Evolutionary conservation across 2,797 vertebrate species (phyloP).

Genomic region (Pangasius macronema): DNA sequence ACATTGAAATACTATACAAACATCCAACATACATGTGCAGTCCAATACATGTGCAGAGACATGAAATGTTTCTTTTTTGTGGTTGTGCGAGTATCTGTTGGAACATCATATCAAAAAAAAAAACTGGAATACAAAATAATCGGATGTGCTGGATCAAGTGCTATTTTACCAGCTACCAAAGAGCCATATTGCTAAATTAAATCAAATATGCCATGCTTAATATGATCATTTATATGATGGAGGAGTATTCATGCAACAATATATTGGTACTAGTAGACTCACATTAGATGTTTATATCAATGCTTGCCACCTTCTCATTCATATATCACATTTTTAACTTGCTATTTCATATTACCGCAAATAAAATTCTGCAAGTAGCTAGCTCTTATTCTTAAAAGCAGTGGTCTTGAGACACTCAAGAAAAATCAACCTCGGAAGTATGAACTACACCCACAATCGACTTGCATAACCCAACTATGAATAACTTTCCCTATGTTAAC

Average conservation of each 20-base stretch:
- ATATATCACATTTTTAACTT: not conserved
- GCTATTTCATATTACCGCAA: not conserved
- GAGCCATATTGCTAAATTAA: not conserved
- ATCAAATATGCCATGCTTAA: no score
- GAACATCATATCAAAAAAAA: not conserved
- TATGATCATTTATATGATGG: no score
- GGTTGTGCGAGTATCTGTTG: not conserved
- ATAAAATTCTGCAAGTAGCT: not conserved
- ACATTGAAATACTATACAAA: not conserved
- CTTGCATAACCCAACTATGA: not conserved
- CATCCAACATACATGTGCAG: not conserved
- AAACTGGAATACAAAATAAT: not conserved
- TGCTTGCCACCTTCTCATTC: not conserved
- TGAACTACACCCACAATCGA: not conserved
- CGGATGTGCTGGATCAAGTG: not conserved
- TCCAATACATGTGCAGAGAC: not conserved
- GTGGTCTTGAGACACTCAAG: not conserved
- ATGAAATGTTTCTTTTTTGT: not conserved
- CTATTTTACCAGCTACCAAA: not conserved
- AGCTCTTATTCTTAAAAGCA: not conserved
- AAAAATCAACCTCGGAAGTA: not conserved
- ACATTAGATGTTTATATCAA: not conserved
- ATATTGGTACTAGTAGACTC: no score
- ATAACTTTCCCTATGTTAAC: not conserved
- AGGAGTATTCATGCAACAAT: no score